Percentiles rank a stretch among this genome's conserved stretches.
phyloP scores from a whole-genome alignment of 2,113 vertebrate genomes.

The Brienomyrus longianalis region DNA sequence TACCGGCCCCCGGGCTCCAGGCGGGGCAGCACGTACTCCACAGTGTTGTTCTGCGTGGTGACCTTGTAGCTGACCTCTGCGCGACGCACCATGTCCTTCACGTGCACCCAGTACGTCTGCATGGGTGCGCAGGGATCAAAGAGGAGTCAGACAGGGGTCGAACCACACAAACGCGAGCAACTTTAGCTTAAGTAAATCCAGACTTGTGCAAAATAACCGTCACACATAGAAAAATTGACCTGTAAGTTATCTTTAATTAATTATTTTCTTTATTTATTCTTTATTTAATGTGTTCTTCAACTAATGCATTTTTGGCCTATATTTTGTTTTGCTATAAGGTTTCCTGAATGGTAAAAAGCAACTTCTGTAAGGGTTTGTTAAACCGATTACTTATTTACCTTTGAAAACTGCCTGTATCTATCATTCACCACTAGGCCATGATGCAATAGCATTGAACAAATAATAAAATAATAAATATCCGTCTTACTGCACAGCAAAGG shows the following conservation, averaged over 20 bases:
- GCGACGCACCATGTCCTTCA: slow-evolving; percentile 81
- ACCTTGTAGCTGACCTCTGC: slow-evolving; percentile 81
- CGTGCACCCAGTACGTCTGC: slow-evolving; percentile 76
- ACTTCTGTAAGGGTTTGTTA: neutral
- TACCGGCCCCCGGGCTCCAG: slow-evolving; percentile 87
- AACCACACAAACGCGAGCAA: too few species aligned
- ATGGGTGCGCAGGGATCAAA: neutral
- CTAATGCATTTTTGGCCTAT: neutral
- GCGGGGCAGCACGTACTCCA: slow-evolving; percentile 76
- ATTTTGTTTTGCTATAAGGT: neutral
- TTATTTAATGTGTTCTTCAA: neutral
- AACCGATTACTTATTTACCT: neutral
- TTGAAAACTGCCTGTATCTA: neutral
- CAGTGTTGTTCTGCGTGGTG: slow-evolving; percentile 76
- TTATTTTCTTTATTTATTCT: neutral
- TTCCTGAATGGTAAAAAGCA: neutral
- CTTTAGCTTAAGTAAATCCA: neutral
- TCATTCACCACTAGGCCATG: neutral
- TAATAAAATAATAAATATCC: neutral
- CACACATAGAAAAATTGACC: neutral
- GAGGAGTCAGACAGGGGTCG: neutral
- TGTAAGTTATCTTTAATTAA: neutral
- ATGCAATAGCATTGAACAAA: neutral
- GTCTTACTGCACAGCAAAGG: neutral
- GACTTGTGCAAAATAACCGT: neutral